Conservation (phyloP, 2,797 vertebrate species). For the Sebastes hubbsi region DNA sequence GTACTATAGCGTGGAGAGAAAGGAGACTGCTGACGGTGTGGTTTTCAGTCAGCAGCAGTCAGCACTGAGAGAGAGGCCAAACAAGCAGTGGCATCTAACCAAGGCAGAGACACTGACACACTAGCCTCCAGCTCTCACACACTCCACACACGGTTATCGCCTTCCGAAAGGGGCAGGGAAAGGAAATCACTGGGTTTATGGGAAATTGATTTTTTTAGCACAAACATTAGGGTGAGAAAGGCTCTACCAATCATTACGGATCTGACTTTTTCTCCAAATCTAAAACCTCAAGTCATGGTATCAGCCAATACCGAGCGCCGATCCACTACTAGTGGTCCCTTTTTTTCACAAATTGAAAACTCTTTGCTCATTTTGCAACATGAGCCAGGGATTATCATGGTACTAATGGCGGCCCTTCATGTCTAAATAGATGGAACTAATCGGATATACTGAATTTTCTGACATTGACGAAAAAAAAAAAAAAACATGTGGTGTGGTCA, state of each 20-base stretch:
- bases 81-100: constrained; percentile 18
- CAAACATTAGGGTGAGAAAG: neutral
- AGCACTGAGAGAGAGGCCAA: constrained; percentile 30
- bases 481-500: neutral
- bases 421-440: neutral
- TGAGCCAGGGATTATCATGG: neutral
- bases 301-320: neutral
- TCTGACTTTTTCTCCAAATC: neutral
- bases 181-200: neutral
- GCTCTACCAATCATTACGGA: too few species aligned
- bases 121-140: neutral
- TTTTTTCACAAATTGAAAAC: neutral
- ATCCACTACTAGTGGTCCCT: neutral
- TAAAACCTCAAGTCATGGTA: neutral
- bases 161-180: neutral
- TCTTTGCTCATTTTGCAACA: neutral
- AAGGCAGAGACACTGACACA: neutral
- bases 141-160: neutral
- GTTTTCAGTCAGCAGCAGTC: constrained; percentile 41
- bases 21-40: constrained; percentile 34
- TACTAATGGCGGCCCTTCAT: neutral
- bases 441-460: neutral
- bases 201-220: neutral
- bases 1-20: constrained; percentile 23
- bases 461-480: neutral